These are phyloP conservation scores for Iguana delicatissima DNA, from an alignment of 2,797 vertebrate genomes.

Conservation along the genomic window DNA sequence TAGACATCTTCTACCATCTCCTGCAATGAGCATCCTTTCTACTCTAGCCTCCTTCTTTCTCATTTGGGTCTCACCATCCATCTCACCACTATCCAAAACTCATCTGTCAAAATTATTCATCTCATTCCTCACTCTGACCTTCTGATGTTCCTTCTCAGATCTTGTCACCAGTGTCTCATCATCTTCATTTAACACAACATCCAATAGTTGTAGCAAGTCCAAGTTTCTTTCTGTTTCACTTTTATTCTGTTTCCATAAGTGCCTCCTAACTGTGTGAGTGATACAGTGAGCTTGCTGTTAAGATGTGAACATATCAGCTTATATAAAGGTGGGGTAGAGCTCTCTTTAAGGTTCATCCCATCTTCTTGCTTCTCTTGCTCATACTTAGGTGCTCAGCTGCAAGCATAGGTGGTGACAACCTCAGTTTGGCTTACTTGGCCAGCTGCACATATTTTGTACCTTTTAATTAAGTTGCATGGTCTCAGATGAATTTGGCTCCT, in stretches of 20 bases:
- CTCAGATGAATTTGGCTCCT: slow-evolving; percentile 54
- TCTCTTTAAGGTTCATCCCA: too few relatives aligned
- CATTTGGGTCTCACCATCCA: background rate
- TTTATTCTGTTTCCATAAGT: background rate
- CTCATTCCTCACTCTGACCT: background rate
- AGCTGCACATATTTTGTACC: slow-evolving; percentile 63
- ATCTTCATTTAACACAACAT: background rate
- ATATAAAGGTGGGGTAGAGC: background rate
- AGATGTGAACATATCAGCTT: background rate
- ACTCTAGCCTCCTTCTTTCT: background rate
- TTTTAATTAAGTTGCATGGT: slow-evolving; percentile 64
- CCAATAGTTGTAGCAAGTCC: background rate
- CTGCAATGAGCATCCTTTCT: background rate
- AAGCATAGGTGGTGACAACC: slow-evolving; percentile 6
- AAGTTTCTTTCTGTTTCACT: background rate
- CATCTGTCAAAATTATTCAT: background rate
- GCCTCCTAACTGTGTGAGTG: background rate
- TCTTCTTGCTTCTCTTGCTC: accelerated
- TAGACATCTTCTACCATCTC: background rate
- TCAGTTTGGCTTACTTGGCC: slow-evolving; percentile 48
- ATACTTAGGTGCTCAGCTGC: slow-evolving; percentile 45
- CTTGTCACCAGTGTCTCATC: background rate
- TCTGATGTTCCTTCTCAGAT: background rate
- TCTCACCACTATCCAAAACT: background rate
- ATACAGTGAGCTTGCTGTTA: background rate